Base-by-base conservation (phyloP, 2,797 vertebrate genomes). In the Chrosomus eos region DNA sequence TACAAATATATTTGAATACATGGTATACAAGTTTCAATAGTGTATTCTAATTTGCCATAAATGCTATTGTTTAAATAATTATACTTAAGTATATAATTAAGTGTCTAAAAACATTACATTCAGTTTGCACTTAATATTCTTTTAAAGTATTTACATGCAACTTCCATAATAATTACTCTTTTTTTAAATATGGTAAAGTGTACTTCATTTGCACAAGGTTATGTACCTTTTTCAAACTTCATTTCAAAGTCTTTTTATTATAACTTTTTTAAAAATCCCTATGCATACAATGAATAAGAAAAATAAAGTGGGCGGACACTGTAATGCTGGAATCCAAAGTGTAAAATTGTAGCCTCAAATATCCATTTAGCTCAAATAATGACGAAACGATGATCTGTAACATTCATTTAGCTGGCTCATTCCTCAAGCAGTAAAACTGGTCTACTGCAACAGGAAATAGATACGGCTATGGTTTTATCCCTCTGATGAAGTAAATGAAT, bases 401-500 rank as follows among this genome's bases (percentile, higher is more conserved):
- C 31, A 51, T 82, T 74, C 40, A 66, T 74, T 74, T 64, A 74
- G 33, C n/a, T 38, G 13, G 26, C 71, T 82, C 73, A 82, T 81
- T 81, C 75, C 62, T 73, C 26, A 19, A 82, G 78, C 67, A 72
- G 58, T 84, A 86, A 86, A 80, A 33, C 33, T 10, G 23, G 4
- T 62, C 14, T 21, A 40, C 21, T 72, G 80, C 60, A 66, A 66
- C n/a, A 66, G 43, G 43, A 81, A 77, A 76, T 64, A 40, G 74
- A 72, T 36, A 26, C 21, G 7, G 62, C n/a, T 45, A 53, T 9
- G 23, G 64, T 72, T 67, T 45, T 74, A 85, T 85, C 60, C 67
- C 19, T 64, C 26, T 33, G n/a, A 77, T 55, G 55, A 84, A 84
- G 73, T 75, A 36, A 88, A 66, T 78, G 62, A 74, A 67, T 26